Conservation (phyloP, 2,113 vertebrate species). For the Pelecanus crispus region DNA sequence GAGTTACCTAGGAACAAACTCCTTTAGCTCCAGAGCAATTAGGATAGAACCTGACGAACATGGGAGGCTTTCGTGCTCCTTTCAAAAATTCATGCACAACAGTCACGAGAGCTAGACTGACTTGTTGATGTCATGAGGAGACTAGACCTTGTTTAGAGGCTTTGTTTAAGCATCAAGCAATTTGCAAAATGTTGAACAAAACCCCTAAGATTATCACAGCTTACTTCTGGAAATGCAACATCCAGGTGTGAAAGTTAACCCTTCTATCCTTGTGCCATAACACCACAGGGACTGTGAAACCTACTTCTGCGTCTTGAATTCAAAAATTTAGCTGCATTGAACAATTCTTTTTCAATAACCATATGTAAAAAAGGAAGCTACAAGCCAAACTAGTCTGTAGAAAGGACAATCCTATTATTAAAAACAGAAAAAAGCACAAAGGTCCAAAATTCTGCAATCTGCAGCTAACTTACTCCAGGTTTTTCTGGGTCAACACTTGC, state of each 20-base stretch:
- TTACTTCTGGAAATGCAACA: neutral
- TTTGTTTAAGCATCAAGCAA: neutral
- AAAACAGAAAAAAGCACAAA: neutral
- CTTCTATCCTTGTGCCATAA: neutral
- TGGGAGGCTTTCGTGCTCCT: neutral
- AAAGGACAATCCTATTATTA: neutral
- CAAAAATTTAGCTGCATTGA: neutral
- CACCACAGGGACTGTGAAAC: neutral
- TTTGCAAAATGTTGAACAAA: slow-evolving; percentile 24
- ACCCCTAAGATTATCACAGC: neutral
- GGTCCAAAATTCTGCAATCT: neutral
- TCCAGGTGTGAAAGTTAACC: slow-evolving; percentile 1
- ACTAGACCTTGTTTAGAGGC: neutral
- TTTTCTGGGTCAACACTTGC: neutral
- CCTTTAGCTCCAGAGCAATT: neutral
- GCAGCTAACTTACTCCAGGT: neutral
- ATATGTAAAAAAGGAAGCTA: neutral
- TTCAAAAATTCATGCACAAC: neutral
- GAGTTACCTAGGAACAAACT: neutral
- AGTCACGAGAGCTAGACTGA: neutral
- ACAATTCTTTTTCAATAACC: neutral
- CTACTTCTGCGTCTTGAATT: neutral
- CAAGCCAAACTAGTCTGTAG: neutral
- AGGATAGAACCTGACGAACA: neutral
- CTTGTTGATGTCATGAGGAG: neutral